Evolutionary conservation across 2,888 invertebrate genomes (phyloP), one percentile per base, ranked within the genome.

Genomic region (Athalia circularis): DNA sequence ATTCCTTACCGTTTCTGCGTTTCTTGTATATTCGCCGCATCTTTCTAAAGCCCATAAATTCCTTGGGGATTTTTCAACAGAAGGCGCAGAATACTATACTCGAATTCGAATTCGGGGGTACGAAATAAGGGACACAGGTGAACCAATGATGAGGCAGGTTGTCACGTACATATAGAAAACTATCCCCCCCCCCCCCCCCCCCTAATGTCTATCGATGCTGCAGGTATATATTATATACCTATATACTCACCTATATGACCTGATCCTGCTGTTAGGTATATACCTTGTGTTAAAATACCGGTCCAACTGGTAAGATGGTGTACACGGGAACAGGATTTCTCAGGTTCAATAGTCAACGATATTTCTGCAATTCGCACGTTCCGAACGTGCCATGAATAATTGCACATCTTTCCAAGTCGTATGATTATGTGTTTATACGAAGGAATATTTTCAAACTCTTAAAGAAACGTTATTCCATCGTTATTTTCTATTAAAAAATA

Each of bases 331-430:
- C 72, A 72, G 72, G 72, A 57, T 72, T 72, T 72, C 72, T 72
- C 59, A 72, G 72, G 72, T 72, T 57, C 72, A 72, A 72, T 57
- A 72, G 72, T 72, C 72, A 15, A n/a, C 72, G 72, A 72, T 57
- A 29, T 29, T 7, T 65, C 15, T 72, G 57, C 72, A 59, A 72
- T 72, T 72, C 45, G 45, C 72, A 72, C 59, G 45, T 72, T 47
- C 13, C n/a, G 64, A n/a, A n/a, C 64, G 43, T 64, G 45, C 54
- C 68, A 52, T 54, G 68, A 68, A 68, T 68, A 54, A 54, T 54
- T n/a, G 15, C 43, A 29, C 5, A 3, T 43, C n/a, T 45, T 15
- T 64, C 29, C 43, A 11, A 9, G 9, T n/a, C n/a, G 54, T 54
- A 9, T 54, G 29, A 29, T 29, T 29, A 29, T 29, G 29, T 29